These are phyloP conservation scores for Pangasianodon hypophthalmus DNA, from an alignment of 2,113 vertebrate species.

Conservation along the genomic window DNA sequence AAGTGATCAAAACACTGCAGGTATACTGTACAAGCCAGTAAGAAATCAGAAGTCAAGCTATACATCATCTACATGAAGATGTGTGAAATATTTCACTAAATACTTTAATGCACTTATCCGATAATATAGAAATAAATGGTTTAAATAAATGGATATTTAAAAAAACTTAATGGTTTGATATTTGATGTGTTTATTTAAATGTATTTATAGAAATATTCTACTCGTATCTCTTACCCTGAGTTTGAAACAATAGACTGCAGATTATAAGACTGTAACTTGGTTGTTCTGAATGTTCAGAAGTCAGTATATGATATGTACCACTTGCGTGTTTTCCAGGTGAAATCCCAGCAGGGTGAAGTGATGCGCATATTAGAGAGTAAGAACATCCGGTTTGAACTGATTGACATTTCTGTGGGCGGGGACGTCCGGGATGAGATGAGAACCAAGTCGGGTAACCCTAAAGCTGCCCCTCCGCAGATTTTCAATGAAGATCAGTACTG, in stretches of 20 bases:
- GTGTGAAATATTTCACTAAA: too few species aligned
- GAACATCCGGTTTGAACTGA: conserved; percentile 86
- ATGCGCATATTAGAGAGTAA: conserved; percentile 91
- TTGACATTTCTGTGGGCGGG: conserved; percentile 90
- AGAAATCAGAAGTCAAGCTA: too few species aligned
- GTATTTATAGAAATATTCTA: too few species aligned
- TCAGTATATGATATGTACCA: background rate
- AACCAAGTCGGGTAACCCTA: conserved; percentile 82
- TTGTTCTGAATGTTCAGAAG: background rate
- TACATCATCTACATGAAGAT: too few species aligned
- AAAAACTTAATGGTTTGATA: too few species aligned
- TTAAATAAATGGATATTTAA: too few species aligned
- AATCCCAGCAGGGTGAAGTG: conserved; percentile 91
- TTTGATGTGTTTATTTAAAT: too few species aligned
- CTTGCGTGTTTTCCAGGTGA: conserved; percentile 78
- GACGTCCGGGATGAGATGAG: conserved; percentile 91
- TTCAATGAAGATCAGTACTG: conserved; percentile 94
- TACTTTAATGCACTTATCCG: too few species aligned
- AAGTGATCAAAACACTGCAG: too few species aligned
- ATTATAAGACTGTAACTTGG: background rate
- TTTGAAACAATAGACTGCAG: background rate
- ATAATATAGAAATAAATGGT: too few species aligned
- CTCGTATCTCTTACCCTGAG: too few species aligned
- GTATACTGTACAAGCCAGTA: too few species aligned
- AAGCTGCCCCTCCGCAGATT: conserved; percentile 90